Evolutionary conservation across 1,140 invertebrate genomes (phyloP), one percentile per base, ranked within the genome.

Genomic region (Notospermus geniculatus): DNA sequence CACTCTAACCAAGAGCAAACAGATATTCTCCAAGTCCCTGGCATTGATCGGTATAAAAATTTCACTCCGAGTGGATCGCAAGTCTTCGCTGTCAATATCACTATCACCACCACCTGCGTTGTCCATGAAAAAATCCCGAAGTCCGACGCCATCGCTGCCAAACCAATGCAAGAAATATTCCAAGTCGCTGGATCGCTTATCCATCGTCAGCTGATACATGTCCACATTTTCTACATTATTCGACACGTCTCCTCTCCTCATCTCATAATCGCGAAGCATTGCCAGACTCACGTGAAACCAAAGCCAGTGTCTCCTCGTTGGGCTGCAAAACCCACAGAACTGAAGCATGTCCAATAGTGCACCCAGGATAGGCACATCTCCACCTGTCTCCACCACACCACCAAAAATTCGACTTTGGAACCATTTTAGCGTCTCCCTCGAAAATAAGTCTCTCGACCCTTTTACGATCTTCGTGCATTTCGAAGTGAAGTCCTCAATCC

Each of bases 101-200:
- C 25, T n/a, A n/a, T n/a, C n/a, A n/a, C n/a, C n/a, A n/a, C n/a
- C n/a, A n/a, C n/a, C n/a, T n/a, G n/a, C 46, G 46, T 50, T 27
- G 46, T 50, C 46, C 4, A 50, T 27, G 46, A 50, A 50, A 50
- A 50, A 50, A 50, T 50, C 46, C n/a, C 46, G 46, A 50, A 50
- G 46, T 50, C 46, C 46, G n/a, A 50, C 25, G n/a, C 46, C 46
- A 50, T n/a, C 46, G 9, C n/a, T 50, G n/a, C 46, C 46, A 7
- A 7, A n/a, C 46, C 46, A 50, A n/a, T 50, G 46, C n/a, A 50
- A n/a, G n/a, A 50, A 50, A 50, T 50, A 50, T 50, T 50, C 46
- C 46, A 50, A 7, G 46, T 50, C 46, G n/a, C n/a, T 50, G 5
- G 46, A 50, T 50, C 46, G n/a, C 46, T 50, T 50, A 50, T 50